These are phyloP conservation scores for Merodon equestris DNA, from an alignment of 2,888 invertebrate species.

Conservation along the genomic window DNA sequence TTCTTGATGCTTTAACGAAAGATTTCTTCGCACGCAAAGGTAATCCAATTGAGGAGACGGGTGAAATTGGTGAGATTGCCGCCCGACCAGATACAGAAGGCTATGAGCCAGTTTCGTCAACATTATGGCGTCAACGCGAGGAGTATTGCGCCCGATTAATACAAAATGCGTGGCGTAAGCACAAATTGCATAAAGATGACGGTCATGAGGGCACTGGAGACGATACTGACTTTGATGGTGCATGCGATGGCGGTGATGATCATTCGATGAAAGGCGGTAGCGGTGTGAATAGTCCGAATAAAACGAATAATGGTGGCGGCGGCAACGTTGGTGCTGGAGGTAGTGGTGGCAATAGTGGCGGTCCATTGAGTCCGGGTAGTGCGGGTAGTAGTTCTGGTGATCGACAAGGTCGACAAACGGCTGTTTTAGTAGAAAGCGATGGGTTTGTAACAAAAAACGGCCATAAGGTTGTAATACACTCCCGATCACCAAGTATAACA, in stretches of 20 bases:
- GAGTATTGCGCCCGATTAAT: conserved; percentile 97
- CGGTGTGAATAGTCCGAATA: conserved; percentile 72
- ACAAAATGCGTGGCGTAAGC: conserved; percentile 96
- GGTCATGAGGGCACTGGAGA: conserved; percentile 81
- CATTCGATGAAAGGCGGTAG: conserved; percentile 49
- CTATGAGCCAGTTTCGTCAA: conserved; percentile 96
- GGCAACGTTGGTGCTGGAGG: conserved; percentile 70
- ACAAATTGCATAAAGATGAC: conserved; percentile 84
- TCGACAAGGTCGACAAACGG: conserved; percentile 83
- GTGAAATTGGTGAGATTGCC: conserved; percentile 91
- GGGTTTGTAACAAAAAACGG: conserved; percentile 91
- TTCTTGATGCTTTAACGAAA: conserved; percentile 97
- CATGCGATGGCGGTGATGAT: conserved; percentile 80
- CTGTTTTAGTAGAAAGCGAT: conserved; percentile 91
- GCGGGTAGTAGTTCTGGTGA: conserved; percentile 74
- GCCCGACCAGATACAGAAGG: conserved; percentile 91
- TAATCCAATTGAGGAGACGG: conserved; percentile 95
- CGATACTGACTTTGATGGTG: conserved; percentile 80
- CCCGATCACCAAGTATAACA: conserved; percentile 90
- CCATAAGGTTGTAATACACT: conserved; percentile 94
- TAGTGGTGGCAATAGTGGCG: conserved; percentile 68
- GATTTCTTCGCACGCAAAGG: conserved; percentile 99
- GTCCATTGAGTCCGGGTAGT: conserved; percentile 73
- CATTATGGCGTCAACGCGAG: conserved; percentile 96
- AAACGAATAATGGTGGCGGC: conserved; percentile 33